Conservation (phyloP, 2,888 invertebrate species). For the Ophonus ardosiacus region DNA sequence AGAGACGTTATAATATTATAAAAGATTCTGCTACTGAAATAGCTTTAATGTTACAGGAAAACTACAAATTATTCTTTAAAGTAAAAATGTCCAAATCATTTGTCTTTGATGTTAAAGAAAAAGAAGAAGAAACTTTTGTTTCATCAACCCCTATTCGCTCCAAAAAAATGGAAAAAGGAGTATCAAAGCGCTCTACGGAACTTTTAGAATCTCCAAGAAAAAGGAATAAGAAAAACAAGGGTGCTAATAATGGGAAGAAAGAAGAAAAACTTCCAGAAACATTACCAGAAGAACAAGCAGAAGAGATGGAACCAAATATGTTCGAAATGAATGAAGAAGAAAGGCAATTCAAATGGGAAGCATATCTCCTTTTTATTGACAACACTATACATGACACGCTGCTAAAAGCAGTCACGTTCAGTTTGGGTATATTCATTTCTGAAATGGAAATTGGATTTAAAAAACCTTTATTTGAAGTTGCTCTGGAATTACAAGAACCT, state of each 20-base stretch:
- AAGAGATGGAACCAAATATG: conserved; percentile 73
- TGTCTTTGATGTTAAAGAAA: conserved; percentile 54
- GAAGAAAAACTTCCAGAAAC: conserved; percentile 67
- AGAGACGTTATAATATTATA: conserved; percentile 77
- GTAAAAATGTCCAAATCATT: conserved; percentile 72
- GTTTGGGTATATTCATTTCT: conserved; percentile 79
- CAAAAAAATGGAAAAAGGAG: conserved; percentile 68
- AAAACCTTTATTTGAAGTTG: conserved; percentile 86
- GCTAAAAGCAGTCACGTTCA: conserved; percentile 77
- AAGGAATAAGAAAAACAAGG: conserved; percentile 64
- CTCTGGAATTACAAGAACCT: conserved; percentile 85
- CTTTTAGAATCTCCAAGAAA: conserved; percentile 69
- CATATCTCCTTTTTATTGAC: conserved; percentile 83
- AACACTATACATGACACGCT: conserved; percentile 79
- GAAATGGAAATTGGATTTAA: conserved; percentile 80
- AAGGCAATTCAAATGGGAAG: conserved; percentile 77
- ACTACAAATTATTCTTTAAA: conserved; percentile 85
- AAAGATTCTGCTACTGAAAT: conserved; percentile 79
- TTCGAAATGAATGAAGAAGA: conserved; percentile 70
- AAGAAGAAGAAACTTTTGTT: conserved; percentile 54
- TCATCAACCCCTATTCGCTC: conserved; percentile 48
- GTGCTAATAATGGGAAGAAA: conserved; percentile 66
- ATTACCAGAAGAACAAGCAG: conserved; percentile 69
- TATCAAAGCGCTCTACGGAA: conserved; percentile 71
- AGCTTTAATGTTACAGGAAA: conserved; percentile 79